Conservation (phyloP, 2,113 vertebrate species). For the Ctenodactylus gundi region DNA sequence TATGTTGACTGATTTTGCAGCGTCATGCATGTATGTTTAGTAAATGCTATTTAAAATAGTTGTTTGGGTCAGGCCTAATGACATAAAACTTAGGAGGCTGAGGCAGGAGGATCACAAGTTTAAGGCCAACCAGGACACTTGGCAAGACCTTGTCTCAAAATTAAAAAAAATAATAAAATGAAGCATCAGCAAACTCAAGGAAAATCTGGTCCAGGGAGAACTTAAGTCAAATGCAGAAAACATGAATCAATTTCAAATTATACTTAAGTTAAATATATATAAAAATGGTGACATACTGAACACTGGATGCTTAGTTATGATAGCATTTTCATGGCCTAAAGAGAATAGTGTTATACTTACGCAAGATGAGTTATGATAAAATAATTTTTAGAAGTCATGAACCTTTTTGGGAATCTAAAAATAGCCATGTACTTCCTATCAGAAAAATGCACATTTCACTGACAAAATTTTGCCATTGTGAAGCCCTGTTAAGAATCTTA, state of each 20-base stretch:
- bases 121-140: too few relatives aligned
- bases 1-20: slow-evolving; percentile 11
- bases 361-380: background rate
- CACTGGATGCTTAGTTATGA: background rate
- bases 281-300: background rate
- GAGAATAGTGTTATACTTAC: background rate
- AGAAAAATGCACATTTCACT: background rate
- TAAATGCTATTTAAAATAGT: slow-evolving; percentile 33
- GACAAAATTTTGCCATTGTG: slow-evolving; percentile 3
- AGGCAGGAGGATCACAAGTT: too few relatives aligned
- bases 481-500: background rate
- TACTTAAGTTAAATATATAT: background rate
- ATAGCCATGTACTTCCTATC: background rate
- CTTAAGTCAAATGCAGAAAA: background rate
- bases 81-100: too few relatives aligned
- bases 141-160: too few relatives aligned
- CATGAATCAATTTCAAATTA: background rate
- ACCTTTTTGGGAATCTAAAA: background rate
- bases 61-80: background rate
- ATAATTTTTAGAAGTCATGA: background rate
- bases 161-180: background rate
- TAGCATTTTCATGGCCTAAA: background rate
- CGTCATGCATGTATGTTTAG: slow-evolving; percentile 1
- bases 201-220: background rate
- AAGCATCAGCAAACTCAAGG: slow-evolving; percentile 31